phyloP scores from a whole-genome alignment of 2,797 vertebrate species.

The Bradypus variegatus region DNA sequence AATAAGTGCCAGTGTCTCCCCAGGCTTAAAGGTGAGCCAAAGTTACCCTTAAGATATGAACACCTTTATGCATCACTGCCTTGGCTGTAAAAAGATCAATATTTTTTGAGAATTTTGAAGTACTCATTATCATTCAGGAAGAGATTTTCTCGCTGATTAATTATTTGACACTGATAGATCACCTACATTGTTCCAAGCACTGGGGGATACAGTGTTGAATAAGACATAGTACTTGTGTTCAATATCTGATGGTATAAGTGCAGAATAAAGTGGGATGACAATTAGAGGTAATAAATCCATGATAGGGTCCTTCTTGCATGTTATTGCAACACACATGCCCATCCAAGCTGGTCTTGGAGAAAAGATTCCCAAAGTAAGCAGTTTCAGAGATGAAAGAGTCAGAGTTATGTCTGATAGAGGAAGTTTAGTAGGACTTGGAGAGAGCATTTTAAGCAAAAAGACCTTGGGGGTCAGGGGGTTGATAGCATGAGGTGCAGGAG shows the following conservation, averaged over 20 bases:
- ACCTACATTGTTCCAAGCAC: background rate
- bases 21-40: background rate
- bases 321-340: background rate
- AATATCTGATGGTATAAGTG: background rate
- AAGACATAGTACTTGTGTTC: background rate
- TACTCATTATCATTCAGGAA: conserved; percentile 12
- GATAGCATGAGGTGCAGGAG: background rate
- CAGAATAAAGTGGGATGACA: background rate
- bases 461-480: background rate
- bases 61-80: background rate
- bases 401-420: background rate
- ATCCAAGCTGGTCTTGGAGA: background rate
- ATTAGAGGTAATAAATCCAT: background rate
- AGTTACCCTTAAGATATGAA: background rate
- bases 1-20: background rate
- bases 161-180: background rate
- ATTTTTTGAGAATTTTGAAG: background rate
- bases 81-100: background rate
- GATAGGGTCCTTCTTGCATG: background rate
- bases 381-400: background rate
- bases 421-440: background rate
- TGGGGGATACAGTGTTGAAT: background rate
- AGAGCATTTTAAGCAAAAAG: background rate
- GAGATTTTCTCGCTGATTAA: background rate
- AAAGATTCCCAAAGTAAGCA: background rate